Evolutionary conservation across 2,797 vertebrate species (phyloP), one percentile per base, ranked within the genome.

Genomic region (Eptatretus atami): DNA sequence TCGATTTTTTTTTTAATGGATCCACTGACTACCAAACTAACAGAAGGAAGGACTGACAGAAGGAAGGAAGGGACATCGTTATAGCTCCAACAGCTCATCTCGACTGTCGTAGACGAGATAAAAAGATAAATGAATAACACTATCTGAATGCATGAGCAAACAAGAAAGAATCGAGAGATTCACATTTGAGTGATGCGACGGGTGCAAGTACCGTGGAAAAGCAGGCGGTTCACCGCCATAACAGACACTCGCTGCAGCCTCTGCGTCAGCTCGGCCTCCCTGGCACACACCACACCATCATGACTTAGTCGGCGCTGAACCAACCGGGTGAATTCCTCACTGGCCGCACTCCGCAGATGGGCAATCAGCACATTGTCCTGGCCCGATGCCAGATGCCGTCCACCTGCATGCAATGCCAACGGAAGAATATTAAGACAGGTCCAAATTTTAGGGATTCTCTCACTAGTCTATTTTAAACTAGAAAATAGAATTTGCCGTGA

Each of bases 301-400:
- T 87, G 86, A 73, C 83, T 94, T 86, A 96, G 86, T 69, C 84
- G 78, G 53, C 81, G 75, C 67, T 93, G 87, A 81, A 96, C 86
- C 83, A 98, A 86, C 70, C 81, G 75, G 55, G 79, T 77, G 63
- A 98, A 84, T 68, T 95, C 92, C 57, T 95, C 86, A 11, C 78
- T 87, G 65, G 92, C 90, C 65, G 96, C 78, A 0, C 80, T 86
- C 11, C 84, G 84, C 87, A 98, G 94, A 68, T 80, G 78, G 73
- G 79, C 77, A 73, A 96, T 73, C 73, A 96, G 73, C 64, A 96
- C 76, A 15, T 82, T 81, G 72, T 98, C 92, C 1, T 82, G 82
- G 65, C 82, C 85, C 64, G 78, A 25, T 12, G 57, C 57, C 57
- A 61, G n/a, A 44, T 44, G 31, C 31, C 31, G 31, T 8, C 31